A percentile compares a stretch with the other conserved stretches of the same genome.
phyloP scores from a whole-genome alignment of 2,888 invertebrate genomes.

The Drosophila setosimentum region DNA sequence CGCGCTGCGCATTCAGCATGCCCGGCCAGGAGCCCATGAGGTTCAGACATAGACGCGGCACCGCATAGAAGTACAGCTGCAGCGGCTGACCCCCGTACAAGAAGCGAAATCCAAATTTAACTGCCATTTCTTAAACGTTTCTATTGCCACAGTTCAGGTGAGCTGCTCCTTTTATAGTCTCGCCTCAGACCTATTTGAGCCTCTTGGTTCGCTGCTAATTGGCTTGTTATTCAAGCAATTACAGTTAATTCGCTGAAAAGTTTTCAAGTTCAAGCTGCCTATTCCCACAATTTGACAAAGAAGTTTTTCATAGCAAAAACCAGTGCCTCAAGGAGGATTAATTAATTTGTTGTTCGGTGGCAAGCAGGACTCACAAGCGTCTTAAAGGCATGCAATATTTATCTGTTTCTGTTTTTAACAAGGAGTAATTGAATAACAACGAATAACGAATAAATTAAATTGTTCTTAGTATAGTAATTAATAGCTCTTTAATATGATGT shows the following conservation, averaged over 20 bases:
- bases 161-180: conserved; percentile 4
- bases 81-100: conserved; percentile 54
- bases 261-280: conserved; percentile 34
- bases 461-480: not conserved
- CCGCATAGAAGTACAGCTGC: conserved; percentile 65
- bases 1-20: conserved; percentile 2
- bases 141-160: not conserved
- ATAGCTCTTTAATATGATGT: not conserved
- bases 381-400: not conserved
- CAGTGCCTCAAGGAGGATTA: not conserved
- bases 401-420: not conserved
- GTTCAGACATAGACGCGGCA: conserved; percentile 65
- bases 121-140: conserved; percentile 17
- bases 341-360: not conserved
- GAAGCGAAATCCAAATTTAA: conserved; percentile 46
- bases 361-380: not conserved
- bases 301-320: not conserved
- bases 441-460: not conserved
- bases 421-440: no score
- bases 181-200: no score
- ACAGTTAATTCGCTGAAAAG: conserved; percentile 14
- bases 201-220: conserved; percentile 41
- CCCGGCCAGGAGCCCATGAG: conserved; percentile 76
- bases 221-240: conserved; percentile 54
- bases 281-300: conserved; percentile 40